Evolutionary conservation across 2,888 invertebrate genomes (phyloP).

Genomic region (Folsomia manolachei): DNA sequence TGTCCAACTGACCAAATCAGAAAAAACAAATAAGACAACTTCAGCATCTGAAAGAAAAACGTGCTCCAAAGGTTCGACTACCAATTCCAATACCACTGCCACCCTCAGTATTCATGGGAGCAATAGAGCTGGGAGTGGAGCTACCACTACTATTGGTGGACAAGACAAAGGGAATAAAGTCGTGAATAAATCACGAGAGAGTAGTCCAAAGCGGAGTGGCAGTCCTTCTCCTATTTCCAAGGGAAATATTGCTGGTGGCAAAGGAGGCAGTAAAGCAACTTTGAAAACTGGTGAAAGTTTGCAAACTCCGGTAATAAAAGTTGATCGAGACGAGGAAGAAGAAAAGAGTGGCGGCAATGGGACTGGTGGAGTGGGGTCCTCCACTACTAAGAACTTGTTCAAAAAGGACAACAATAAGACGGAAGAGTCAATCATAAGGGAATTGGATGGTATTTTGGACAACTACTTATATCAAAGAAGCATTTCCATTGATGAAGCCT

Average conservation of each 20-base stretch:
- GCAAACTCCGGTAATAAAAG: constrained; percentile 13
- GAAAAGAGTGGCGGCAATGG: neutral
- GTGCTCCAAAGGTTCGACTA: neutral
- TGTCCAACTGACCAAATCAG: constrained; percentile 1
- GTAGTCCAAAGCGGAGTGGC: constrained; percentile 7
- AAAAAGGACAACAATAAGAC: constrained; percentile 28
- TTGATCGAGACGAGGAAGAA: neutral
- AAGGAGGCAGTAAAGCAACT: neutral
- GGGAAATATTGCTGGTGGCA: neutral
- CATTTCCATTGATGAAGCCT: constrained; percentile 46
- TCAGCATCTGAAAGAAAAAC: neutral
- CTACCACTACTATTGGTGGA: neutral
- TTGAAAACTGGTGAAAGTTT: constrained; percentile 12
- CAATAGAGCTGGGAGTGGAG: neutral
- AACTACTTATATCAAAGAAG: constrained; percentile 48
- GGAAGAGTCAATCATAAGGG: constrained; percentile 49
- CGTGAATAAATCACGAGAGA: constrained; percentile 17
- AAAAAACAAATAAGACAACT: neutral
- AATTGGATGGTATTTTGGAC: constrained; percentile 49
- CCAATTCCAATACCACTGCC: constrained; percentile 4
- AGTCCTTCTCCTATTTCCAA: neutral
- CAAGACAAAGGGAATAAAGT: constrained; percentile 17
- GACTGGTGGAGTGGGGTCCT: neutral
- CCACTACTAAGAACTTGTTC: neutral
- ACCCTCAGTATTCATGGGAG: neutral